Evolutionary conservation across 2,888 invertebrate genomes (phyloP).

Genomic region (Pardosa pseudoannulata): DNA sequence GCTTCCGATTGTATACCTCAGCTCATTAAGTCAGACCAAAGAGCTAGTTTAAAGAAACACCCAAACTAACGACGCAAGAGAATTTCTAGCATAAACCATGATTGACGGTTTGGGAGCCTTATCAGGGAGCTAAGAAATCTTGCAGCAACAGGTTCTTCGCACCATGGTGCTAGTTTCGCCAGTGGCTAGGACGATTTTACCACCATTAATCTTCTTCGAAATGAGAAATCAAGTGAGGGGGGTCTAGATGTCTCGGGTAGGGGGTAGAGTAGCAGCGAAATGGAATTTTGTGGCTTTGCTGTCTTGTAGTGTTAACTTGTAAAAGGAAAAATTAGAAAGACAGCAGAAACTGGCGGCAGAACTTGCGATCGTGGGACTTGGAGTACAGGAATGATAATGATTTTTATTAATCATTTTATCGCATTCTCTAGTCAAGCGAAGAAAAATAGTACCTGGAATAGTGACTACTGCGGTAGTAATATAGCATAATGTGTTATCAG

Average conservation of each 20-base stretch:
- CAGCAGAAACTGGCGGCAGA: too few species aligned
- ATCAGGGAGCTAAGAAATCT: constrained; percentile 3
- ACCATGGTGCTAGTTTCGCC: constrained; percentile 14
- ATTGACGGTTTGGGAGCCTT: constrained; percentile 9
- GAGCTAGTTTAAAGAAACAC: too few species aligned
- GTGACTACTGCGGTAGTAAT: too few species aligned
- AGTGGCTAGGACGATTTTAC: background rate
- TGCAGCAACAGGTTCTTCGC: constrained; percentile 26
- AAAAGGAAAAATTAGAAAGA: background rate
- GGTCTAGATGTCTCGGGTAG: background rate
- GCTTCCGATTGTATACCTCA: too few species aligned
- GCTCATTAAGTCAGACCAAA: too few species aligned
- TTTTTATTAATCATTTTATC: too few species aligned
- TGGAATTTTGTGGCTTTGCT: constrained; percentile 3
- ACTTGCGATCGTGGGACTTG: too few species aligned
- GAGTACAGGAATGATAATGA: too few species aligned
- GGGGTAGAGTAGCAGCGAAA: background rate
- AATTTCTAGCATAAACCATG: background rate
- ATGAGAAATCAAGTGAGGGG: constrained; percentile 27
- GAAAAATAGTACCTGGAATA: too few species aligned
- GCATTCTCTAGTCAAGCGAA: too few species aligned
- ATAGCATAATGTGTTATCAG: too few species aligned
- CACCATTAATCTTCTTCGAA: constrained; percentile 24
- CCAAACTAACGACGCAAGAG: background rate
- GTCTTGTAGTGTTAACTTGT: background rate